Evolutionary conservation across 2,113 vertebrate species (phyloP).

Genomic region (Bubo scandiacus): DNA sequence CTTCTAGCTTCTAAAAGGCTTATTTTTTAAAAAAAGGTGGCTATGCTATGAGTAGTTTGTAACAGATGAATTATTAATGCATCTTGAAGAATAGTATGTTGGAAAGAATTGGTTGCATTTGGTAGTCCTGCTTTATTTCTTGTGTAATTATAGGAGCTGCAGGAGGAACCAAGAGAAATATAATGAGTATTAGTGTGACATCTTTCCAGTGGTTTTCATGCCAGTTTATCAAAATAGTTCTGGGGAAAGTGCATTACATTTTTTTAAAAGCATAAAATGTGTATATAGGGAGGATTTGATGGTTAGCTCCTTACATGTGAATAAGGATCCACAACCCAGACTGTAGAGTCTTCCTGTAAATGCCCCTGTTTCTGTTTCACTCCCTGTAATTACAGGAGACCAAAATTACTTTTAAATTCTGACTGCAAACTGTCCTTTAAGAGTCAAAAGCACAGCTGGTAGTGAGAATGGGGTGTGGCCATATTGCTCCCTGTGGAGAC

Average conservation of each 20-base stretch:
- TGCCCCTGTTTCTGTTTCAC: background rate
- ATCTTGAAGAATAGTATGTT: background rate
- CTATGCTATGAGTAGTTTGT: background rate
- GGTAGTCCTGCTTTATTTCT: background rate
- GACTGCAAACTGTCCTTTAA: background rate
- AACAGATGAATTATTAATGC: background rate
- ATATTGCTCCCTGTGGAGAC: background rate
- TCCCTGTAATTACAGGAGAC: background rate
- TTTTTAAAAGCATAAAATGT: background rate
- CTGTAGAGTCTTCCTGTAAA: background rate
- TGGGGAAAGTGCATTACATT: background rate
- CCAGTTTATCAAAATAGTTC: background rate
- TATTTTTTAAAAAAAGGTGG: background rate
- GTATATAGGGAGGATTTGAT: background rate
- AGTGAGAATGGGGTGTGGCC: background rate
- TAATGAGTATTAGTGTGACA: background rate
- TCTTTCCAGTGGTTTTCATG: background rate
- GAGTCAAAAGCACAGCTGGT: background rate
- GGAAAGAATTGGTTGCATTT: background rate
- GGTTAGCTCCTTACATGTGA: background rate
- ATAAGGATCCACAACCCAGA: background rate
- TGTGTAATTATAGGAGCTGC: background rate
- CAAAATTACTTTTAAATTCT: background rate
- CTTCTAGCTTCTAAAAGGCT: background rate
- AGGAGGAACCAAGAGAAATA: background rate